Percentiles rank a stretch among this genome's conserved stretches.
phyloP scores from a whole-genome alignment of 2,797 vertebrate species.

The Syndactyla subalaris region DNA sequence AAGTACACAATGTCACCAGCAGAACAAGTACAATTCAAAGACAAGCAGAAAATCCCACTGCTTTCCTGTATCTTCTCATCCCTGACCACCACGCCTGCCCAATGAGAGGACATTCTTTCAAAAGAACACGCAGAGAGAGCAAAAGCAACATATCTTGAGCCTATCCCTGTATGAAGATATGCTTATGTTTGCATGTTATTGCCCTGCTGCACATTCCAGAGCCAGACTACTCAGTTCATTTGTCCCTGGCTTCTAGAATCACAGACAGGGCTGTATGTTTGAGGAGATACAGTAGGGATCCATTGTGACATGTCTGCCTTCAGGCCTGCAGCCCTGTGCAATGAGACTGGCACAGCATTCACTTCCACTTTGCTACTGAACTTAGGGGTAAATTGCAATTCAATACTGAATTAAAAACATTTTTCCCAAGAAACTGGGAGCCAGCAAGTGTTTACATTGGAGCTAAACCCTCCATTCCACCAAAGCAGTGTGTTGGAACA shows the following conservation, averaged over 20 bases:
- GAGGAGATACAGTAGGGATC: not conserved
- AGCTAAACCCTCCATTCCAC: not conserved
- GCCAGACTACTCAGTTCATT: not conserved
- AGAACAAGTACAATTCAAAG: not conserved
- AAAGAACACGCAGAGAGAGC: not conserved
- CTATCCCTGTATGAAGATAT: not conserved
- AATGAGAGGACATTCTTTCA: not conserved
- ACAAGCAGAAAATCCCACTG: not conserved
- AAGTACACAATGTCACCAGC: not conserved
- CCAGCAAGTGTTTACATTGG: not conserved
- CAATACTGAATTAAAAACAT: not conserved
- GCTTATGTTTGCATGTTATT: not conserved
- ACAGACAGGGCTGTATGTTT: not conserved
- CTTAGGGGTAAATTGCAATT: not conserved
- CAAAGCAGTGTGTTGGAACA: not conserved
- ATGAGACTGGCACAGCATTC: not conserved
- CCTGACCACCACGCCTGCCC: not conserved
- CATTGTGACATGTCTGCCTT: not conserved
- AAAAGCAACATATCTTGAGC: not conserved
- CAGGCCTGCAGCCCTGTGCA: not conserved
- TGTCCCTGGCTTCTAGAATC: not conserved
- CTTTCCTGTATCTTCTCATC: not conserved
- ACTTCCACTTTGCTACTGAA: not conserved
- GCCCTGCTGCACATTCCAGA: not conserved
- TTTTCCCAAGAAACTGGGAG: not conserved